A percentile compares a stretch with the other conserved stretches of the same genome.
Conservation (phyloP, 2,888 invertebrate species). For the Sylvicola cinctus region DNA sequence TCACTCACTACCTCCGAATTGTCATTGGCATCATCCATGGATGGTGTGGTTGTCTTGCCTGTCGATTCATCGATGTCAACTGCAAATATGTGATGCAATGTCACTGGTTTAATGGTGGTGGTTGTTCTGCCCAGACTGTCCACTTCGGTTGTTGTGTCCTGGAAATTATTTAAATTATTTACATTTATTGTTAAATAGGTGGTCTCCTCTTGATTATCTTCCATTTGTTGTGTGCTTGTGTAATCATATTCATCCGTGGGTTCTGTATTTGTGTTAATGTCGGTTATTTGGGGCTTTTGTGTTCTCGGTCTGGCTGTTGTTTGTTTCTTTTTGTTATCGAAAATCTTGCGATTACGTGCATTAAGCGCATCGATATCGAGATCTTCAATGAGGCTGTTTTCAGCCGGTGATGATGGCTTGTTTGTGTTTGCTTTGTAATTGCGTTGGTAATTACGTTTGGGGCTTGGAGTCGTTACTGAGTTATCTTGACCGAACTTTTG, state of each 20-base stretch:
- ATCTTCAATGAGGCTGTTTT: constrained; percentile 20
- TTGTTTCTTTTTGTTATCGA: constrained; percentile 15
- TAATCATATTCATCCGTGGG: constrained; percentile 4
- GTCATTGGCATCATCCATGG: constrained; percentile 18
- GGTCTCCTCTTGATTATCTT: constrained; percentile 8
- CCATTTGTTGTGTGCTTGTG: constrained; percentile 16
- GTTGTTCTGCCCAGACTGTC: constrained; percentile 9
- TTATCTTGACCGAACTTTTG: constrained; percentile 10
- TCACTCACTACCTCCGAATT: constrained; percentile 25
- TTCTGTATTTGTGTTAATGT: not conserved
- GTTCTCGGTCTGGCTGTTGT: not conserved
- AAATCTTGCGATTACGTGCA: constrained; percentile 31
- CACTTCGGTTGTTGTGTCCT: constrained; percentile 13
- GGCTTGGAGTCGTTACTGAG: constrained; percentile 14
- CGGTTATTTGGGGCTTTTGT: not conserved
- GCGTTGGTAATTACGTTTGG: constrained; percentile 17
- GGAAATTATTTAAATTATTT: constrained; percentile 21
- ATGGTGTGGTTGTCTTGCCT: constrained; percentile 14
- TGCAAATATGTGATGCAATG: constrained; percentile 30
- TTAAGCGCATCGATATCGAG: constrained; percentile 29
- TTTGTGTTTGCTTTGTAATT: constrained; percentile 16
- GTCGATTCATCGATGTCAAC: constrained; percentile 19
- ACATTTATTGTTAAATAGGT: constrained; percentile 14
- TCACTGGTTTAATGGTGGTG: constrained; percentile 17
- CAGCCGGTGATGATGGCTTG: constrained; percentile 13